A percentile compares a stretch with the other conserved stretches of the same genome.
Conservation (phyloP, 2,797 vertebrate genomes). For the Phoebastria nigripes region DNA sequence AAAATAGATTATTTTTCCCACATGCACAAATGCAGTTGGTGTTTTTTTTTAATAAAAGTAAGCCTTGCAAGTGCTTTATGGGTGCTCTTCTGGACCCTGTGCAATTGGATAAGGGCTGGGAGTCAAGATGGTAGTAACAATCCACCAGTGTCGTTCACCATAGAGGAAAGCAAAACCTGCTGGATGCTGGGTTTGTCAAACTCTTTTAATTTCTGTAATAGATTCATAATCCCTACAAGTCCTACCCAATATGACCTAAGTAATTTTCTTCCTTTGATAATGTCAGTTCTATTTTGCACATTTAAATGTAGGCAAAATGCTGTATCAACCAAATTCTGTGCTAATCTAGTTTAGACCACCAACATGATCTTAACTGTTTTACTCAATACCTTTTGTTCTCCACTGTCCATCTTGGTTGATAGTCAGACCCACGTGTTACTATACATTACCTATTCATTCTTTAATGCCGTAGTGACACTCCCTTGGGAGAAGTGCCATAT, state of each 20-base stretch:
- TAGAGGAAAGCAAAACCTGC: neutral
- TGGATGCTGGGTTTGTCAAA: neutral
- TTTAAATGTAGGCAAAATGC: neutral
- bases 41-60: neutral
- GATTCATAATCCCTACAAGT: neutral
- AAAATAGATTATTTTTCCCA: neutral
- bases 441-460: neutral
- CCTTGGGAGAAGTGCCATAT: neutral
- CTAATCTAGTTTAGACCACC: neutral
- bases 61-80: neutral
- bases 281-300: neutral
- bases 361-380: neutral
- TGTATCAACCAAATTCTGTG: neutral
- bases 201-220: neutral
- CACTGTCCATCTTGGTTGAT: neutral
- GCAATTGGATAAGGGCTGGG: neutral
- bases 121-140: neutral
- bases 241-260: neutral
- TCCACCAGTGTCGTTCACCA: neutral
- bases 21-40: neutral
- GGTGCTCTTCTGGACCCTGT: neutral
- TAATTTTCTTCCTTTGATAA: neutral
- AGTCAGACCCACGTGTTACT: accelerated
- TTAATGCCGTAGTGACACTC: neutral
- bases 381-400: neutral